Base-by-base conservation (phyloP, 2,797 vertebrate genomes). In the Orientallactaga sibirica region DNA sequence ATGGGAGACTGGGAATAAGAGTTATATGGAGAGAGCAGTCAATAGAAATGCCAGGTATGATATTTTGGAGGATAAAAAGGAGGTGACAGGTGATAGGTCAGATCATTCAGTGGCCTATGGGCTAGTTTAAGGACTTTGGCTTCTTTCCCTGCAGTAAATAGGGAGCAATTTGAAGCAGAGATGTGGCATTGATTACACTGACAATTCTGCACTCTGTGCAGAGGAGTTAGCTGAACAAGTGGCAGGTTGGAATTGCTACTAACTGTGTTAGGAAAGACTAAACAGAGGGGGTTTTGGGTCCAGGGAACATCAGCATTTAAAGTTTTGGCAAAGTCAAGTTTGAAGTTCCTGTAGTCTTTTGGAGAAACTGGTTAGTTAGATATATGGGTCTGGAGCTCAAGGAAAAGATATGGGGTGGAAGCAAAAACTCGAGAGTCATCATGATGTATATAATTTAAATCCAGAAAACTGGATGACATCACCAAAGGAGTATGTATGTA, bases 301-400 rank as follows among this genome's bases (percentile, higher is more conserved):
- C 18, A 27, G n/a, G 15, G 33, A 79, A n/a, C 10, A 25, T 80
- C 29, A 90, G 70, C 18, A 7, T 12, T 76, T 64, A 14, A 58
- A 92, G 37, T 71, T 94, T 94, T 25, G 64, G 41, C 79, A 73
- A 85, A 83, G 77, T 86, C 55, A 37, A 25, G 18, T 84, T 55
- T 68, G 48, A 93, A 92, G 48, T 88, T 14, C 81, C 55, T 95
- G 15, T 37, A 61, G 43, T 67, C 25, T 89, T 91, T 76, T 25
- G 41, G 77, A 85, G 77, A 71, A 93, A 74, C 58, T 52, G 19
- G 24, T 67, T 16, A 66, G 14, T 70, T 90, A 22, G 2, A 67
- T 80, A 11, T 80, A 61, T 64, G 62, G 41, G 7, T 82, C 52
- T 67, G 43, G 70, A 91, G 33, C 80, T 88, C 52, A 82, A 80